Conservation (phyloP, 2,888 invertebrate genomes). For the Drosophila pseudotakahashii region DNA sequence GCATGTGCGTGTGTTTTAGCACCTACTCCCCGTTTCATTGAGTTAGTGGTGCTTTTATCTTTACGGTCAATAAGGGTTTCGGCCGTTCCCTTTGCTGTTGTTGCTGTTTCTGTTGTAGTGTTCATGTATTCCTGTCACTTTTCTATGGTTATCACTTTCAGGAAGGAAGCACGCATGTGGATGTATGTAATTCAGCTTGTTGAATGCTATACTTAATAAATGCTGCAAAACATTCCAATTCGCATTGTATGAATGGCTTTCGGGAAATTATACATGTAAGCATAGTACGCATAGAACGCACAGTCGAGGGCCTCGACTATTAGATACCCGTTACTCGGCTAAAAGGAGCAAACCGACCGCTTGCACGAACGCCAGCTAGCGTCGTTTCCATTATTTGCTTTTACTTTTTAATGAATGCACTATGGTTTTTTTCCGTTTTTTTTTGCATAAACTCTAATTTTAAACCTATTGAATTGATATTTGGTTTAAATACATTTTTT, state of each 20-base stretch:
- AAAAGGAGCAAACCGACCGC: no score
- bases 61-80: constrained; percentile 69
- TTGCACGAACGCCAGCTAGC: no score
- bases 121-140: constrained; percentile 8
- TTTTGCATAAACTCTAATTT: no score
- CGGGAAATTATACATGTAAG: no score
- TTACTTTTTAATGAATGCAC: no score
- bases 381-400: no score
- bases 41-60: constrained; percentile 68
- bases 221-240: background rate
- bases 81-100: constrained; percentile 4
- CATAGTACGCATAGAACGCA: no score
- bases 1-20: constrained; percentile 57
- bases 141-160: background rate
- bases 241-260: background rate
- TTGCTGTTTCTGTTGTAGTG: background rate
- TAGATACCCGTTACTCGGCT: no score
- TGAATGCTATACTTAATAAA: background rate
- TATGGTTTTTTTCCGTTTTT: no score
- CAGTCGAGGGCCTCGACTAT: no score
- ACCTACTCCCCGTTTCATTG: constrained; percentile 60
- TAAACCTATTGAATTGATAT: no score
- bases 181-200: background rate
- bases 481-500: no score
- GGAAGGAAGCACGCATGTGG: background rate